Evolutionary conservation across 2,888 invertebrate genomes (phyloP), one percentile per base, ranked within the genome.

Genomic region (Acholoe squamosa): DNA sequence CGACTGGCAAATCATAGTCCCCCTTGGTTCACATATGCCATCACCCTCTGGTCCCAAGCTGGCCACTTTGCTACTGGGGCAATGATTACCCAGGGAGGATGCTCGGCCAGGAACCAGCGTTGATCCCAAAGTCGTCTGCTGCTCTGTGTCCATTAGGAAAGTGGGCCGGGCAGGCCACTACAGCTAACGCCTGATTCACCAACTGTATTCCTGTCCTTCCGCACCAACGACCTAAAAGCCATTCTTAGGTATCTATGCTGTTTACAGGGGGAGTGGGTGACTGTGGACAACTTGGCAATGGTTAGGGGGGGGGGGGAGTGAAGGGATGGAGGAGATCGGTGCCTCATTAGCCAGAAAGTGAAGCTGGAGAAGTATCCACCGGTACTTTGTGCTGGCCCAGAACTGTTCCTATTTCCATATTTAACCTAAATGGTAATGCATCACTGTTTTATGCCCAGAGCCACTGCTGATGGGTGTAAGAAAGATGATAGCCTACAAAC

Each of bases 161-260:
- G 71, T 71, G 71, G 71, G 25, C 28, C 71, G 31, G 28, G 0
- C 71, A 16, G 71, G n/a, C 71, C 25, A 7, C 19, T 28, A 28
- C 71, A 22, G 25, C n/a, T 25, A 28, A 28, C 31, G 71, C 71
- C 71, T 71, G 71, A 71, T 71, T 71, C 31, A 28, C 28, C 71
- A 22, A 0, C n/a, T 28, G 71, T 71, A 71, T 0, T 71, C 71
- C 71, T 71, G 19, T 5, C 71, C 71, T 1, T 71, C 3, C 71
- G 71, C 71, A 22, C 31, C 28, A 71, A 71, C 71, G 14, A 71
- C 71, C 71, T 71, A 71, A 71, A 71, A 71, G 71, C 19, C 71
- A 71, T 71, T 71, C 71, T 71, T 1, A 16, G 28, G 71, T 71
- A 71, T 71, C 71, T 71, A 5, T 5, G 71, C 25, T 71, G 71